phyloP scores from a whole-genome alignment of 2,888 invertebrate species.

The Epinotia ramella region DNA sequence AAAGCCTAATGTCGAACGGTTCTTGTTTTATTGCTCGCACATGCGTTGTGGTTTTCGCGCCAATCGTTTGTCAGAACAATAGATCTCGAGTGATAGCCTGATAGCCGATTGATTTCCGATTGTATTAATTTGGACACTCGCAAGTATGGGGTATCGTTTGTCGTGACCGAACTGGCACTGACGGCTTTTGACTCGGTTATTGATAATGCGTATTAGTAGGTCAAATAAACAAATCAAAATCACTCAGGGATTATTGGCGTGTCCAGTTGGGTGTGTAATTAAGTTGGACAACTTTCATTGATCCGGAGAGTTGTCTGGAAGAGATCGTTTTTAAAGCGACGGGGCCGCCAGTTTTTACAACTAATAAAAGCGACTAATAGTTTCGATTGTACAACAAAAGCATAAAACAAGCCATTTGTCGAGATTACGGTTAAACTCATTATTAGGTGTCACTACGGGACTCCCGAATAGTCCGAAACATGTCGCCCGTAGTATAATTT shows the following conservation, averaged over 20 bases:
- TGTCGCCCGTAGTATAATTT: too few relatives aligned
- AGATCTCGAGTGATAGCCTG: conserved; percentile 55
- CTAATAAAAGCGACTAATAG: too few relatives aligned
- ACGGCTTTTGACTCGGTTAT: conserved; percentile 41
- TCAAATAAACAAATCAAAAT: conserved; percentile 22
- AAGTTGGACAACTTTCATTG: too few relatives aligned
- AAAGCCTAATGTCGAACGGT: conserved; percentile 12
- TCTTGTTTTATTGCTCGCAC: conserved; percentile 44
- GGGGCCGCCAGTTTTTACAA: too few relatives aligned
- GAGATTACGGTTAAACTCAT: too few relatives aligned
- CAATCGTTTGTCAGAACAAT: conserved; percentile 62
- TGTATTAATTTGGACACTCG: conserved; percentile 55
- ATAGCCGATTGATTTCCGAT: conserved; percentile 62
- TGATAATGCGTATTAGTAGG: conserved; percentile 18
- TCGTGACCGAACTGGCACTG: conserved; percentile 68
- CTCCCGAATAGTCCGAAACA: too few relatives aligned
- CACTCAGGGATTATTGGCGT: neutral
- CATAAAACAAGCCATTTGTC: too few relatives aligned
- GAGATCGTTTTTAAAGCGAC: too few relatives aligned
- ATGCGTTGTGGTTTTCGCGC: conserved; percentile 44
- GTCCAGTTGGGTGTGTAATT: too few relatives aligned
- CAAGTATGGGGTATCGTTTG: conserved; percentile 26
- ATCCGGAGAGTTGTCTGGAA: too few relatives aligned
- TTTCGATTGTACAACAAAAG: too few relatives aligned
- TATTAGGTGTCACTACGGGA: too few relatives aligned